Percentiles rank a stretch among this genome's conserved stretches.
Conservation (phyloP, 64 coral and sea anemone species). For the Montipora efflorescens region DNA sequence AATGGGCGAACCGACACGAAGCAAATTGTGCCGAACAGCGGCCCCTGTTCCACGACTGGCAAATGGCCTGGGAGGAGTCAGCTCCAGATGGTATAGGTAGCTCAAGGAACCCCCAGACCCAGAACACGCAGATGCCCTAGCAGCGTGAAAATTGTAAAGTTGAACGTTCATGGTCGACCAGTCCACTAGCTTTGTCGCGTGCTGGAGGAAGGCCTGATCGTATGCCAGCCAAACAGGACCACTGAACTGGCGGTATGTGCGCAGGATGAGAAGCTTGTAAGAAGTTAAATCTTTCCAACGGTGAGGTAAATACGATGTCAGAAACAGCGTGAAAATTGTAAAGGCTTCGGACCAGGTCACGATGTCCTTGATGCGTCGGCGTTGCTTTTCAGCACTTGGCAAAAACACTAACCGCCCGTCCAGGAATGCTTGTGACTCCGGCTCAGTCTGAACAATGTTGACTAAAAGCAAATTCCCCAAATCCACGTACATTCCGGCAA, state of each 20-base stretch:
- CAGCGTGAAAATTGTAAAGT: slow-evolving; percentile 37
- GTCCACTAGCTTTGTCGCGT: not conserved
- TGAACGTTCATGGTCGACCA: slow-evolving; percentile 29
- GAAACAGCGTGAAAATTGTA: slow-evolving; percentile 17
- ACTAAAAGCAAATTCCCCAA: slow-evolving; percentile 22
- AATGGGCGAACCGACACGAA: slow-evolving; percentile 1
- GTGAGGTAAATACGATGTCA: not conserved
- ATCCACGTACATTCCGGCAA: slow-evolving; percentile 24
- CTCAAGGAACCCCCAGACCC: not conserved
- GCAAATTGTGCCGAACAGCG: not conserved
- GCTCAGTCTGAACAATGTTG: slow-evolving; percentile 10
- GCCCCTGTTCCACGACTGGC: slow-evolving; percentile 28
- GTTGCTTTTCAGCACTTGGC: not conserved
- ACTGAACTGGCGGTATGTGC: no score
- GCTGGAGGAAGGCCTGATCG: slow-evolving; percentile 23
- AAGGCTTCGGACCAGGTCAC: slow-evolving; percentile 31
- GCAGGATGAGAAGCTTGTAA: slow-evolving; percentile 24
- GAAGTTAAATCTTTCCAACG: slow-evolving; percentile 23
- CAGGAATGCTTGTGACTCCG: slow-evolving; percentile 17
- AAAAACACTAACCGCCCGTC: slow-evolving; percentile 19
- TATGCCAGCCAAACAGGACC: not conserved
- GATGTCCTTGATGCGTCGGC: slow-evolving; percentile 13
- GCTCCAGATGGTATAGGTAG: not conserved
- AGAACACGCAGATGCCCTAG: slow-evolving; percentile 8
- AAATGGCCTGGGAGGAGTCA: not conserved